Evolutionary conservation across 1,140 invertebrate species (phyloP).

Genomic region (Bombus ignitus): DNA sequence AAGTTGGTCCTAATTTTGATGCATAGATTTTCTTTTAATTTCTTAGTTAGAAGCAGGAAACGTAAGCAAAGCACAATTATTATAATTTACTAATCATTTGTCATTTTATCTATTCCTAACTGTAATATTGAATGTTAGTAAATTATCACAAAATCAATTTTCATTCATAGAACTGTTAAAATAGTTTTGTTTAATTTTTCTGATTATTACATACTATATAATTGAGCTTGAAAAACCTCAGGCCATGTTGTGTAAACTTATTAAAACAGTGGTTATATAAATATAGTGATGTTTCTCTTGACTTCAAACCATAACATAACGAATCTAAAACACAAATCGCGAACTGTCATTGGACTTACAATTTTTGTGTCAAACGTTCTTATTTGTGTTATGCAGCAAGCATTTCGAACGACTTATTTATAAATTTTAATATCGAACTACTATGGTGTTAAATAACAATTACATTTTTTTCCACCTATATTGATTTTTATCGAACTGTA

Average conservation of each 20-base stretch:
- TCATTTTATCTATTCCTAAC: slow-evolving; percentile 18
- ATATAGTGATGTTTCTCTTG: background rate
- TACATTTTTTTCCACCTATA: slow-evolving; percentile 65
- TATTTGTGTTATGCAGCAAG: slow-evolving; percentile 67
- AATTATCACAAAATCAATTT: slow-evolving; percentile 31
- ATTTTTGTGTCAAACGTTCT: slow-evolving; percentile 49
- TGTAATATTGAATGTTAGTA: slow-evolving; percentile 13
- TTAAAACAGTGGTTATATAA: slow-evolving; percentile 29
- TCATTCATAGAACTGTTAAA: slow-evolving; percentile 29
- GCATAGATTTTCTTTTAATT: background rate
- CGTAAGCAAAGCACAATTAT: background rate
- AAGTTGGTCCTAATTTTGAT: slow-evolving; percentile 56
- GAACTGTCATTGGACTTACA: slow-evolving; percentile 39
- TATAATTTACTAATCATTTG: slow-evolving; percentile 18
- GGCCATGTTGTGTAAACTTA: slow-evolving; percentile 2
- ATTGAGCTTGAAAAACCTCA: slow-evolving; percentile 22
- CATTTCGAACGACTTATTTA: slow-evolving; percentile 70
- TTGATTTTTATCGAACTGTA: slow-evolving; percentile 54
- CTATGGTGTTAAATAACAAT: slow-evolving; percentile 69
- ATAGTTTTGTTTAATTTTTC: slow-evolving; percentile 45
- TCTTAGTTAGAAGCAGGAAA: background rate
- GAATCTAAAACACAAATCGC: slow-evolving; percentile 42
- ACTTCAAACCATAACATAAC: slow-evolving; percentile 9
- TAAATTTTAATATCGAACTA: slow-evolving; percentile 73
- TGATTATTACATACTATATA: slow-evolving; percentile 41